Base-by-base conservation (phyloP, 2,888 invertebrate species). In the Rosalia funebris region DNA sequence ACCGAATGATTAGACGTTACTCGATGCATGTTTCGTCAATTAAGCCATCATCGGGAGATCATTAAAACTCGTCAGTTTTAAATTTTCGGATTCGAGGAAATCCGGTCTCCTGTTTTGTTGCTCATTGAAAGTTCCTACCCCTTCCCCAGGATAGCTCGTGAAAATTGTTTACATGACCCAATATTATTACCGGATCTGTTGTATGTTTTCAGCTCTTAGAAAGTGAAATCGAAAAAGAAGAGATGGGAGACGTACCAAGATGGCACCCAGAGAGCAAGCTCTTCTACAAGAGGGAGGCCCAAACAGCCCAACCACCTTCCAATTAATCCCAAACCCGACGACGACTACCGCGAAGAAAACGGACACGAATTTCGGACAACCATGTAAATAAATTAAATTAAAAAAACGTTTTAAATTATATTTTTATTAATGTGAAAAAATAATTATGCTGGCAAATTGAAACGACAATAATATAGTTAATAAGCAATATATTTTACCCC, bases 261-360 rank as follows among this genome's bases (percentile, higher is more conserved):
- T 80, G 79, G 79, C 77, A 77, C 47, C 79, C 79, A 2, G 79
- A 80, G 42, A 75, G 71, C 52, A 79, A 78, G 59, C 66, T 78
- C 7, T 79, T 79, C 63, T 79, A 79, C 64, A 80, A 80, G 65
- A 63, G 79, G 31, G 79, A 80, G 60, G 70, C 72, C 11, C 65
- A 69, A 17, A 36, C 63, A 0, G 37, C 55, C 34, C 36, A 50
- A 17, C 15, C 19, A 16, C 53, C 63, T 10, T 14, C 36, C 3
- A 25, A 61, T 31, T 55, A 61, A 47, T 50, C 52, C 47, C 37
- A 34, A 57, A 36, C 45, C 31, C 10, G 19, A 19, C 45, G 56
- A 63, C 56, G 60, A 62, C 48, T 16, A 10, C 32, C 11, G 63
- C 62, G 53, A 57, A n/a, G 59, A 60, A 57, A 50, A 60, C 34